Evolutionary conservation across 2,888 invertebrate genomes (phyloP).

Genomic region (Synergus japonicus): DNA sequence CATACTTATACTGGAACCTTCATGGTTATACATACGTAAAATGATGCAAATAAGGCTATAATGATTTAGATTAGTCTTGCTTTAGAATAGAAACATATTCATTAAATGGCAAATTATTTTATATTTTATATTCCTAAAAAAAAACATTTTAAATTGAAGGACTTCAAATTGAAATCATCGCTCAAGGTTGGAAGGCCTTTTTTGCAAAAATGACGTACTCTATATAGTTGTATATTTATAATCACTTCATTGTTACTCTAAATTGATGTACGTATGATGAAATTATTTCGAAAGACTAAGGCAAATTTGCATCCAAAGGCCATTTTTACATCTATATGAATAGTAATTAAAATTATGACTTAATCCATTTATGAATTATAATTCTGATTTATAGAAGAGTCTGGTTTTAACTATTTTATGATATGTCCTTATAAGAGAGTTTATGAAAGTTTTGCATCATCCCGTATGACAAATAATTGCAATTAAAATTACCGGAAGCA

Average conservation of each 20-base stretch:
- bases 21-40: not conserved
- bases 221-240: not conserved
- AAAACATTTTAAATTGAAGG: not conserved
- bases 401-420: not conserved
- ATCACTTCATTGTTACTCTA: not conserved
- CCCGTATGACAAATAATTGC: too few relatives aligned
- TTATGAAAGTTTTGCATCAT: too few relatives aligned
- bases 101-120: not conserved
- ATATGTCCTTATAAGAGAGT: too few relatives aligned
- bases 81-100: slow-evolving; percentile 5
- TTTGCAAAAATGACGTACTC: not conserved
- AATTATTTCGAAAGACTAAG: too few relatives aligned
- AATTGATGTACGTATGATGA: too few relatives aligned
- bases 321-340: too few relatives aligned
- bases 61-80: not conserved
- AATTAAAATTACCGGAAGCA: too few relatives aligned
- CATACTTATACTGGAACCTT: slow-evolving; percentile 23
- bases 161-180: not conserved
- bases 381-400: too few relatives aligned
- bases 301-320: too few relatives aligned
- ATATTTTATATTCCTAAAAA: not conserved
- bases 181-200: not conserved
- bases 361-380: too few relatives aligned
- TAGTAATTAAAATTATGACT: too few relatives aligned
- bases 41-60: not conserved